These are phyloP conservation scores for Argopecten irradians DNA, from an alignment of 1,140 invertebrate genomes.

Conservation along the genomic window DNA sequence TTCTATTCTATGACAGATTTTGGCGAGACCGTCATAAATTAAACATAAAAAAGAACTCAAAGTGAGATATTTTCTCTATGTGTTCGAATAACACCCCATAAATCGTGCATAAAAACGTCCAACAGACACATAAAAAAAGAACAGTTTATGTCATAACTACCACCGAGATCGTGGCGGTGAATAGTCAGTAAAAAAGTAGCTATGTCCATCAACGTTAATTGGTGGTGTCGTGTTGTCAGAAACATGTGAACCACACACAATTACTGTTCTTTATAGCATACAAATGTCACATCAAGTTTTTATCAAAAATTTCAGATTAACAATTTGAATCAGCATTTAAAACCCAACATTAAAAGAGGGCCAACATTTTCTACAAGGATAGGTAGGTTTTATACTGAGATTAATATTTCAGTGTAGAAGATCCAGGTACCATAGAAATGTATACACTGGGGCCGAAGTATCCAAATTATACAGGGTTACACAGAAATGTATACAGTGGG, in stretches of 20 bases:
- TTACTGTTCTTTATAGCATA: background rate
- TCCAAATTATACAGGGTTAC: background rate
- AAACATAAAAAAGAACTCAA: background rate
- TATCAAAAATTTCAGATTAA: background rate
- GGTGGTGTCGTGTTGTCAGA: background rate
- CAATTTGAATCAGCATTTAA: background rate
- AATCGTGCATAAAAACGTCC: background rate
- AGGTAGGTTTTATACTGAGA: too few species aligned
- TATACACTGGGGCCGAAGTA: background rate
- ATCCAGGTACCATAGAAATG: background rate
- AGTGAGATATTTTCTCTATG: slow-evolving; percentile 4
- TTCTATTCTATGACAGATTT: background rate
- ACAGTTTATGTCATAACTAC: background rate
- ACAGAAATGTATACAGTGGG: background rate
- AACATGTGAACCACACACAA: background rate
- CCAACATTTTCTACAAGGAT: background rate
- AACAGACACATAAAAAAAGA: background rate
- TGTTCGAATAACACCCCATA: background rate
- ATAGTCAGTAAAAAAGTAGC: background rate
- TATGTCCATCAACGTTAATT: background rate
- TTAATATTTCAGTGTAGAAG: too few species aligned
- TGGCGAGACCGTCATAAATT: background rate
- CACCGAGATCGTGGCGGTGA: background rate
- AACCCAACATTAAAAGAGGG: background rate
- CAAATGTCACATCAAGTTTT: background rate